Conservation (phyloP, 1,140 invertebrate genomes). For the Musca vetustissima region DNA sequence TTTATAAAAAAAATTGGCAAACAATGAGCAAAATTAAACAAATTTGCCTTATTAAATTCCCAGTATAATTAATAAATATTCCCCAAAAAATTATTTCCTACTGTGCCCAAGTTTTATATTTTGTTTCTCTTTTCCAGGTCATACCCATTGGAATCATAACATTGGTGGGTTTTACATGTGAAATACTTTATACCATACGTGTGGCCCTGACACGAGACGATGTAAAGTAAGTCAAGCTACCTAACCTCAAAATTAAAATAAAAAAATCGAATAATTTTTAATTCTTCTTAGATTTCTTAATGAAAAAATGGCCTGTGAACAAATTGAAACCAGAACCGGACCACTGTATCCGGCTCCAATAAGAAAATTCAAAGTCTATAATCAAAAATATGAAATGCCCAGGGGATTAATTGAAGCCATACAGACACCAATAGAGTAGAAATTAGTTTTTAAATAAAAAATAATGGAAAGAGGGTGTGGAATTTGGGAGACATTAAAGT, state of each 20-base stretch:
- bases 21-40: no score
- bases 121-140: slow-evolving; percentile 2
- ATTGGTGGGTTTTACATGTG: slow-evolving; percentile 4
- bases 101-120: no score
- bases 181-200: slow-evolving; percentile 5
- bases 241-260: slow-evolving; percentile 1
- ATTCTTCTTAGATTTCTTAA: slow-evolving; percentile 15
- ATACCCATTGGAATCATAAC: slow-evolving; percentile 16
- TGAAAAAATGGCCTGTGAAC: slow-evolving; percentile 18
- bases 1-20: no score
- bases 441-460: no score
- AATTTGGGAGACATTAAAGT: no score
- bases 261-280: neutral
- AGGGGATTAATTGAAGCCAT: slow-evolving; percentile 27
- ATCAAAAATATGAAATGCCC: slow-evolving; percentile 40
- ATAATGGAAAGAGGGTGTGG: no score
- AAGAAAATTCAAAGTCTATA: slow-evolving; percentile 29
- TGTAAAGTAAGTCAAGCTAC: slow-evolving; percentile 16
- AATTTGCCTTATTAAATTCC: no score
- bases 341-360: slow-evolving; percentile 11
- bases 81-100: no score
- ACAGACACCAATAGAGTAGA: slow-evolving; percentile 21
- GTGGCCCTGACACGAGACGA: slow-evolving; percentile 18
- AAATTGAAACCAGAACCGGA: slow-evolving; percentile 13
- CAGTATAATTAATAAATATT: no score